Evolutionary conservation across 2,797 vertebrate species (phyloP), one percentile per base, ranked within the genome.

Genomic region (Anguilla marmorata): DNA sequence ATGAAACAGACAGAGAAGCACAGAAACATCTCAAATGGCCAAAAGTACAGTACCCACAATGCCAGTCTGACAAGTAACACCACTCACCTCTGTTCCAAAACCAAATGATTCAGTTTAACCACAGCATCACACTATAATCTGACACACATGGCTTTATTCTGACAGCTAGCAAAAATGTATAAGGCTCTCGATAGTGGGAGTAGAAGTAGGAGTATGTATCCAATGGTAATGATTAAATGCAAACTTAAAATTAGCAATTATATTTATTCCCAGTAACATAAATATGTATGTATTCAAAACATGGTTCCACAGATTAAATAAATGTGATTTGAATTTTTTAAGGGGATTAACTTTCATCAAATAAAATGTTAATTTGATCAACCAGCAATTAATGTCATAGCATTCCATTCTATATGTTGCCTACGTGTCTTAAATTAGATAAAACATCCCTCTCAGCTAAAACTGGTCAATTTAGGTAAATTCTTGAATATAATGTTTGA

Each of bases 1-100:
- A 83, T 54, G 30, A 33, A 21, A 24, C 41, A 54, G 5, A 9
- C 50, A 21, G 30, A 76, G 69, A 76, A 41, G 41, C 52, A 50
- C 60, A 87, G 8, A 54, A 80, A 84, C 69, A 48, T 66, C 19
- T 84, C 21, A 63, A 7, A 80, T 79, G 8, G 74, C 74, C 12
- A 76, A 76, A 76, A 58, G 56, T 58, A 19, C 56, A 76, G 19
- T 21, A 76, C 74, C 33, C 21, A 41, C 0, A 82, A 8, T 50
- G 45, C 5, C 79, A 24, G 16, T 82, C 41, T 80, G 19, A 48
- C 76, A 80, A 45, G 16, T 74, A 33, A 48, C 5, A 48, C 21
- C 14, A 80, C 24, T 72, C 41, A 80, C 2, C 41, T 80, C 16
- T 45, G 14, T 33, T 37, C 27, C 30, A 30, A n/a, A 66, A 66